Conservation (phyloP, 1,140 invertebrate species). For the Platorchestia sp. region DNA sequence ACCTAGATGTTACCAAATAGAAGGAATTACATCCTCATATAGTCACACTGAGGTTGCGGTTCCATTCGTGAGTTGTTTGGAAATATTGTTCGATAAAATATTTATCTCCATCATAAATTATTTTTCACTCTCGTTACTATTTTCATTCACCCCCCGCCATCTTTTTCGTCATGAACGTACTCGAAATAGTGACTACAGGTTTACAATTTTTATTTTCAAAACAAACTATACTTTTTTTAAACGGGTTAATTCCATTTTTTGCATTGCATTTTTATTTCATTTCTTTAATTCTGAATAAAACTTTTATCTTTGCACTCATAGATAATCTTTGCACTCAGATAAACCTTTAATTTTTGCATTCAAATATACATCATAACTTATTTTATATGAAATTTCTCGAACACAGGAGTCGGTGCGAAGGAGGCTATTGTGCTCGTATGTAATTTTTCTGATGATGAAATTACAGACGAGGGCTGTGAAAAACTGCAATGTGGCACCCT, state of each 20-base stretch:
- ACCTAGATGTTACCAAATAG: background rate
- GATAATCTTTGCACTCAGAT: background rate
- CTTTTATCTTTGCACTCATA: background rate
- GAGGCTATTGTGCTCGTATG: no score
- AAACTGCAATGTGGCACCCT: no score
- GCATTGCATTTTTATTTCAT: background rate
- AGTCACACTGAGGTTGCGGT: no score
- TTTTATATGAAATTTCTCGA: background rate
- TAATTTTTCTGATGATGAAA: no score
- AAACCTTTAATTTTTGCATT: background rate
- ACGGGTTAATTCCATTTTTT: background rate
- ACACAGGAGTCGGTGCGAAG: no score
- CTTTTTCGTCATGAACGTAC: no score
- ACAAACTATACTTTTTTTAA: background rate
- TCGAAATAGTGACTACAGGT: no score
- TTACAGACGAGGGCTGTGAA: no score
- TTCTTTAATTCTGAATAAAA: background rate
- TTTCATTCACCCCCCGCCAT: no score
- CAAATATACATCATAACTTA: background rate
- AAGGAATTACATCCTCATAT: background rate
- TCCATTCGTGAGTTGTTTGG: background rate
- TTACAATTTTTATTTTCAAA: background rate
- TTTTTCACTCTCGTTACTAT: no score
- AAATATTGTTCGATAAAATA: background rate
- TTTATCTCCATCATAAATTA: no score